Evolutionary conservation across 2,888 invertebrate genomes (phyloP).

Genomic region (Drosophila anomalata): DNA sequence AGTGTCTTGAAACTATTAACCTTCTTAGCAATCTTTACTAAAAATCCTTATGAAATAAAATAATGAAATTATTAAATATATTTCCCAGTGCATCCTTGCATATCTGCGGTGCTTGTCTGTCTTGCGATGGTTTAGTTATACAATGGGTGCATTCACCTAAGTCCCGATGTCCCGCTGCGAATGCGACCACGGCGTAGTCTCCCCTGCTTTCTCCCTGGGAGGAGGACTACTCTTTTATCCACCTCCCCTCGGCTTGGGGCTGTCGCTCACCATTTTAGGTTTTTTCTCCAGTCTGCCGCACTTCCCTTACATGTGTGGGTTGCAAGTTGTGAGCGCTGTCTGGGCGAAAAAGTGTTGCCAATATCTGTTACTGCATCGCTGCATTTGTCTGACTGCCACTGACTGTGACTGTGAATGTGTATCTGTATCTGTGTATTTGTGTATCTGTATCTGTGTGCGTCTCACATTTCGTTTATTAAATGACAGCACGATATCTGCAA

Average conservation of each 20-base stretch:
- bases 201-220: constrained; percentile 5
- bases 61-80: too few relatives aligned
- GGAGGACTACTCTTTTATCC: too few relatives aligned
- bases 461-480: constrained; percentile 82
- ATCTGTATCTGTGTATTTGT: constrained; percentile 9
- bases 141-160: constrained; percentile 83
- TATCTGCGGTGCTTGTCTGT: constrained; percentile 63
- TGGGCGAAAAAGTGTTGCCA: constrained; percentile 76
- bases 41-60: too few relatives aligned
- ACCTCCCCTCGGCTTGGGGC: constrained; percentile 30
- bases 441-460: constrained; percentile 20
- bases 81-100: constrained; percentile 12
- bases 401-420: not conserved
- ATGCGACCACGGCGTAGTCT: constrained; percentile 44
- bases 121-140: constrained; percentile 73
- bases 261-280: constrained; percentile 52
- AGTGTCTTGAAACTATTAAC: too few relatives aligned
- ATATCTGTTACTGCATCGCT: constrained; percentile 79
- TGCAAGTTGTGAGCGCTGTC: constrained; percentile 17
- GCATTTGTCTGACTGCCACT: constrained; percentile 62
- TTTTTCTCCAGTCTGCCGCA: constrained; percentile 54
- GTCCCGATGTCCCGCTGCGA: constrained; percentile 67
- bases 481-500: constrained; percentile 83
- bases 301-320: constrained; percentile 64
- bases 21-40: too few relatives aligned